Conservation (phyloP, 2,797 vertebrate genomes). For the Melanotaenia parkinsoni region DNA sequence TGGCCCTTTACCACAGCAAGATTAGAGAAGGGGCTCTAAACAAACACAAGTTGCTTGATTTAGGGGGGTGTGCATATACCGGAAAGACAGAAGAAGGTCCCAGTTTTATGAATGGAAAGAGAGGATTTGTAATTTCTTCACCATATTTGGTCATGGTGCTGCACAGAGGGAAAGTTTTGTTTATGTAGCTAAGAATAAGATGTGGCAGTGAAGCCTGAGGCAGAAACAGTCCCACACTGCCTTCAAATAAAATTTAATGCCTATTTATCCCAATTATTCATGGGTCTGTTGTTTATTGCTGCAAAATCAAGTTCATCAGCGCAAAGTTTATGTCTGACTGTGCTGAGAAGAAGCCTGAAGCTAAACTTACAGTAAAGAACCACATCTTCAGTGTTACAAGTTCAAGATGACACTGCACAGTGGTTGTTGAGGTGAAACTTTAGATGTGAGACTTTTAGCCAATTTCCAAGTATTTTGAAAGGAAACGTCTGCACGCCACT, state of each 20-base stretch:
- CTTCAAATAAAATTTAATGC: slow-evolving; percentile 39
- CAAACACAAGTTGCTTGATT: slow-evolving; percentile 44
- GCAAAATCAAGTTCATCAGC: slow-evolving; percentile 36
- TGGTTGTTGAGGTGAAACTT: slow-evolving; percentile 35
- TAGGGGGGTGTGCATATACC: slow-evolving; percentile 21
- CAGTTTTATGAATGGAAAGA: slow-evolving; percentile 82
- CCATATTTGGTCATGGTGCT: slow-evolving; percentile 83
- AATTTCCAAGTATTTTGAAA: slow-evolving; percentile 5
- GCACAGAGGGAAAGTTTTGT: slow-evolving; percentile 72
- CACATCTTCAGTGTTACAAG: slow-evolving; percentile 19
- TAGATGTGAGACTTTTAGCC: background rate
- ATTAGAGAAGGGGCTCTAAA: slow-evolving; percentile 60
- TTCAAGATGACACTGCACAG: slow-evolving; percentile 16
- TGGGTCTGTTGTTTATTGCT: slow-evolving; percentile 37
- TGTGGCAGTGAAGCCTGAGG: slow-evolving; percentile 58
- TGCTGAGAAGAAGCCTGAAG: slow-evolving; percentile 29
- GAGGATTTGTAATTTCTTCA: slow-evolving; percentile 79
- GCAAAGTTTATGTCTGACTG: slow-evolving; percentile 40
- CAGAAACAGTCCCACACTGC: slow-evolving; percentile 50
- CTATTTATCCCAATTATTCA: slow-evolving; percentile 53
- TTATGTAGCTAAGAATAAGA: slow-evolving; percentile 78
- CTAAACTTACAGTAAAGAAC: slow-evolving; percentile 10
- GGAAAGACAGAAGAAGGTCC: slow-evolving; percentile 52
- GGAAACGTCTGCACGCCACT: slow-evolving; percentile 15
- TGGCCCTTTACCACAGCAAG: slow-evolving; percentile 58